A percentile compares a stretch with the other conserved stretches of the same genome.
These are phyloP conservation scores for Percopsis transmontana DNA, from an alignment of 2,113 vertebrate genomes.

Conservation along the genomic window DNA sequence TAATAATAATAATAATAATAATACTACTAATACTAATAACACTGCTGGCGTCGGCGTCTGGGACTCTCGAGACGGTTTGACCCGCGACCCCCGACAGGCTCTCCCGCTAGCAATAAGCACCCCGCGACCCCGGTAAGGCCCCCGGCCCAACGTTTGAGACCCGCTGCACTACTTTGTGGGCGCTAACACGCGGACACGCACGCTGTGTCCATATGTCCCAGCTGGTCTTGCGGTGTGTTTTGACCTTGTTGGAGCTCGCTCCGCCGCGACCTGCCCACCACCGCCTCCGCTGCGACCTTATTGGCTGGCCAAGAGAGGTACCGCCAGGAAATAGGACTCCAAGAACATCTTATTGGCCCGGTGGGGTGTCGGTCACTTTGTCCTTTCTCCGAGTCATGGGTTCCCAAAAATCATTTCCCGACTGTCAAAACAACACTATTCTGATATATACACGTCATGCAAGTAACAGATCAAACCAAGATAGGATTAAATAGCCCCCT, in stretches of 20 bases:
- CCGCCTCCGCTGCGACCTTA: slow-evolving; percentile 7
- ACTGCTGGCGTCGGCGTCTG: too few species aligned
- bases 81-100: too few species aligned
- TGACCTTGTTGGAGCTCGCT: slow-evolving; percentile 73
- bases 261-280: slow-evolving; percentile 17
- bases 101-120: too few species aligned
- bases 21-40: too few species aligned
- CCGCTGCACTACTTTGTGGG: neutral
- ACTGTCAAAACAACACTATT: slow-evolving; percentile 26
- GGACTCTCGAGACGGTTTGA: too few species aligned
- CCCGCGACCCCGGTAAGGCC: too few species aligned
- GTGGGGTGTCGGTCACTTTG: slow-evolving; percentile 53
- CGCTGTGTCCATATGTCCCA: neutral
- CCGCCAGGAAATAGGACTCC: neutral
- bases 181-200: too few species aligned
- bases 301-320: slow-evolving; percentile 34
- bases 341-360: slow-evolving; percentile 23
- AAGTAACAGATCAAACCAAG: too few species aligned
- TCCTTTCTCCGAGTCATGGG: slow-evolving; percentile 64
- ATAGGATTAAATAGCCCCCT: too few species aligned
- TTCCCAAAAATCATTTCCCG: slow-evolving; percentile 40
- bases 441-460: too few species aligned
- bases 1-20: too few species aligned
- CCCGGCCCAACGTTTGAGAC: too few species aligned
- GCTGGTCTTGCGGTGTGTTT: slow-evolving; percentile 43